A percentile compares a stretch with the other conserved stretches of the same genome.
These are phyloP conservation scores for Halichondria panicea DNA, from an alignment of 37 sponge, comb jelly and placozoan genomes.

Conservation along the genomic window DNA sequence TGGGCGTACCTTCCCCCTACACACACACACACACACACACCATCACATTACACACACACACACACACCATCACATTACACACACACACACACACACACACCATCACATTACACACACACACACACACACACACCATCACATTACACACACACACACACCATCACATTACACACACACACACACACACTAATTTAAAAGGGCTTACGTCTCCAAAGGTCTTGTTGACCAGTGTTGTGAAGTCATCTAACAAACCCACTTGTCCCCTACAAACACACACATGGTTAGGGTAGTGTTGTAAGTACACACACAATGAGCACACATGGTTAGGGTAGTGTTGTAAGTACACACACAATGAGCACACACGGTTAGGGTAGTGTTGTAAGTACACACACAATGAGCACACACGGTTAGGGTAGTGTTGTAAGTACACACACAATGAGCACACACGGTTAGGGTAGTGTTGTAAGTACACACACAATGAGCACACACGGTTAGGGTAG, in stretches of 20 bases:
- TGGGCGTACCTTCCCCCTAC: constrained; percentile 21
- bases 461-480: no score
- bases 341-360: no score
- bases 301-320: not conserved
- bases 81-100: not conserved
- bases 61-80: not conserved
- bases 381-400: no score
- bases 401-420: no score
- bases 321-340: no score
- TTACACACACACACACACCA: not conserved
- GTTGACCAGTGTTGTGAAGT: constrained; percentile 52
- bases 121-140: not conserved
- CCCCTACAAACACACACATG: not conserved
- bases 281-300: not conserved
- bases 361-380: no score
- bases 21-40: no score
- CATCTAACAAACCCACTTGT: constrained; percentile 27
- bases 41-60: not conserved
- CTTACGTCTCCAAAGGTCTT: constrained; percentile 33
- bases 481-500: no score
- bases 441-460: no score
- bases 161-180: not conserved
- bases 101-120: not conserved
- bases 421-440: no score
- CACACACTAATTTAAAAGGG: not conserved